Percentiles rank a stretch among this genome's conserved stretches.
These are phyloP conservation scores for Nesidiocoris tenuis DNA, from an alignment of 2,888 invertebrate genomes.

Conservation along the genomic window DNA sequence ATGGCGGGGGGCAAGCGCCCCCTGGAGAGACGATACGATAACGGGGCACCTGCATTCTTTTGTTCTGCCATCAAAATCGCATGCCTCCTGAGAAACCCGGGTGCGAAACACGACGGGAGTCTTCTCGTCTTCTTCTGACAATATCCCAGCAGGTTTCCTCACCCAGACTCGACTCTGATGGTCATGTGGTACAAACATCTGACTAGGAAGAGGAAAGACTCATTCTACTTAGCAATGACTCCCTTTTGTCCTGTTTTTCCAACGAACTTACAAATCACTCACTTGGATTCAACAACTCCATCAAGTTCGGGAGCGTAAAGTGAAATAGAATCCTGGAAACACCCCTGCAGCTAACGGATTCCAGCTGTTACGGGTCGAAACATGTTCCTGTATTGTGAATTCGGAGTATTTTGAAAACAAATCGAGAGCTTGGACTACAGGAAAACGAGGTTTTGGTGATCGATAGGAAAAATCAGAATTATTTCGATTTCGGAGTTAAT, in stretches of 20 bases:
- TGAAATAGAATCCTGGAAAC: neutral
- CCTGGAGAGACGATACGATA: neutral
- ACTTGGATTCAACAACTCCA: neutral
- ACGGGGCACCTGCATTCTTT: slow-evolving; percentile 12
- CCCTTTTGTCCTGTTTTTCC: neutral
- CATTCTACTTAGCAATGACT: no score
- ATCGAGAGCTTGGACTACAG: no score
- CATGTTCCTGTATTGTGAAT: no score
- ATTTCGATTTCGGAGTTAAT: no score
- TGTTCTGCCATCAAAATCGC: slow-evolving; percentile 10
- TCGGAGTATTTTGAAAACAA: no score
- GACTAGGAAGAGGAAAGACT: neutral
- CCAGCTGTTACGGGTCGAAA: no score
- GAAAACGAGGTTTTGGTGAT: no score
- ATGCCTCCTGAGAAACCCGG: neutral
- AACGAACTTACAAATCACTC: neutral
- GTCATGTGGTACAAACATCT: neutral
- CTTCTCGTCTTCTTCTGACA: slow-evolving; percentile 12
- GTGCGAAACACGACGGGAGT: neutral
- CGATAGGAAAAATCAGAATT: no score
- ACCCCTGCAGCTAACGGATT: neutral
- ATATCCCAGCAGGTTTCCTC: slow-evolving; percentile 14
- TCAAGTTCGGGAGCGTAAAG: neutral
- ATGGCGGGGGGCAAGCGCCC: neutral
- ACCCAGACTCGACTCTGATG: neutral